Evolutionary conservation across 2,113 vertebrate genomes (phyloP), one percentile per base, ranked within the genome.

Genomic region (Apaloderma vittatum): DNA sequence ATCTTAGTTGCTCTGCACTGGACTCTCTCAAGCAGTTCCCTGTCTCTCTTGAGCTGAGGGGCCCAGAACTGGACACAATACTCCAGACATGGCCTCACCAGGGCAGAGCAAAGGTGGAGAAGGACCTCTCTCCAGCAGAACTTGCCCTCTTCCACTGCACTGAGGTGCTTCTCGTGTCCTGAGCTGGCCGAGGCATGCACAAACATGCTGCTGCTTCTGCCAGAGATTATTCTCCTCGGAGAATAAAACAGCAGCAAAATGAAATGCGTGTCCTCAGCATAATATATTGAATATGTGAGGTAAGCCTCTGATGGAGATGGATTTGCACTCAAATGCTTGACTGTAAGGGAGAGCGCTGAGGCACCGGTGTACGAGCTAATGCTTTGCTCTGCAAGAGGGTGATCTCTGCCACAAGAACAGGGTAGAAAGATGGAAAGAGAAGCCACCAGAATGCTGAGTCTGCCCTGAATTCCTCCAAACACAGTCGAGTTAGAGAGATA

Each of bases 111-210:
- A 40, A 40, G 37, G 37, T 40, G 37, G 11, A 40, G 37, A 40
- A 40, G 37, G 37, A 40, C 37, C 37, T 40, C 37, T 40, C 40
- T 40, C 34, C 24, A 49, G 71, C 40, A 91, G 62, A 61, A 15
- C 29, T 72, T 72, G 29, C 16, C n/a, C 22, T 54, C 70, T 52
- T 36, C 34, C 66, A 23, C 15, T 2, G 2, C 24, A 51, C 11
- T 4, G 1, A 8, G 2, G 43, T 26, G 16, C 55, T 34, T 54
- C 61, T 32, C 13, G 4, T 2, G 4, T 18, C 58, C 73, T 3
- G 0, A 1, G 55, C 23, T 11, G 26, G 74, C 57, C 2, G 0
- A 67, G 68, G 65, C 73, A 59, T 0, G 14, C 0, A 0, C 86
- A n/a, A 51, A 76, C 54, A 20, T 2, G 2, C 54, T 54, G 23